Evolutionary conservation across 2,113 vertebrate species (phyloP), one percentile per base, ranked within the genome.

Genomic region (Myrmecophaga tridactyla): DNA sequence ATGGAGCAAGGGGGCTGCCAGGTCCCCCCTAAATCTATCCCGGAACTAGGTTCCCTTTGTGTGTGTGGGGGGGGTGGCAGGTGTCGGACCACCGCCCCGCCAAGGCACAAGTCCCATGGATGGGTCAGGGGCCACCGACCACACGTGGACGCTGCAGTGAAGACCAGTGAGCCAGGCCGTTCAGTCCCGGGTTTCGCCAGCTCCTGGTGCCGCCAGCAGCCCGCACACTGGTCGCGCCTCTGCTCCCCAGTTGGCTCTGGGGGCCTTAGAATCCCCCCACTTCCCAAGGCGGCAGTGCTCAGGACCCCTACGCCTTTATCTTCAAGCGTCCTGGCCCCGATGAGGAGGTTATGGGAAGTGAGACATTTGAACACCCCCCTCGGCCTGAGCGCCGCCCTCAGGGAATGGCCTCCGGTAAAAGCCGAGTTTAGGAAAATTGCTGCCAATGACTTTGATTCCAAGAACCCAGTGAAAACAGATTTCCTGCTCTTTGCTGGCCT

Each of bases 341-440:
- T 75, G 23, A 58, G 43, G 21, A 18, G 25, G 34, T 34, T 6
- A 8, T 0, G 18, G 1, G 3, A 14, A 4, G 5, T 51, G 0
- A 12, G 27, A 2, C 34, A 6, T 48, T 41, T n/a, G 4, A 41
- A 39, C 29, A 29, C 2, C 48, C n/a, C 11, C 58, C 41, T 23
- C 5, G 7, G 34, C 8, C 5, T 23, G 1, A 7, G 46, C 9
- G 3, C 29, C 9, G 11, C 31, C 53, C 92, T 43, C 36, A 20
- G 62, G 9, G 76, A 43, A 43, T 20, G 3, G 31, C n/a, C 56
- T 67, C 1, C 1, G 23, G 21, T 23, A 84, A 76, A 86, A 58
- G 69, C 43, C 31, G 62, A 31, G 34, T 72, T 70, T 15, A 76
- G 46, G 31, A 94, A 92, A 1, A 51, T 13, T 41, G 53, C 73